Evolutionary conservation across 2,888 invertebrate genomes (phyloP), one percentile per base, ranked within the genome.

Genomic region (Drosophila dives): DNA sequence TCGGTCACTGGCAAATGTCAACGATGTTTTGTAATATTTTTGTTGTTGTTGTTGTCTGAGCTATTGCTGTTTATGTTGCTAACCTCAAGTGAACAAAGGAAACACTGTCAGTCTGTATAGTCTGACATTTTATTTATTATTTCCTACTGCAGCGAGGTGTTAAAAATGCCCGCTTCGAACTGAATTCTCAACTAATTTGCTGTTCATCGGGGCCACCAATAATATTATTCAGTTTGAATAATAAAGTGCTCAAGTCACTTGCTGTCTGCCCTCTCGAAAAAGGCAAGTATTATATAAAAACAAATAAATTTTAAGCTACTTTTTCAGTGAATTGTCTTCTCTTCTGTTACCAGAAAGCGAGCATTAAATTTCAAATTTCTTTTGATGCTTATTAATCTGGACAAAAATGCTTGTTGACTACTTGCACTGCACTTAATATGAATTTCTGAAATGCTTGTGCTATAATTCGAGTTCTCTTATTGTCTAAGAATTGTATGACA

Each of bases 1-100:
- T 85, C 70, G 83, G 81, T 77, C 42, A 66, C 81, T 83, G 88
- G 75, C 81, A 83, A 88, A 86, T 88, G 85, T 88, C 88, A 87
- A 71, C 88, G 70, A 64, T 72, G 64, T 69, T 78, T 80, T 77
- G 64, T 75, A 72, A 72, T 78, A 64, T 63, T 63, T 64, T 65
- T 76, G 66, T 53, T 66, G 66, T 48, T 62, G 33, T 32, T 56
- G 36, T 20, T 20, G 66, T 64, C 45, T 48, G 55, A 15, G 54
- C 29, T 34, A 11, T 34, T 50, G n/a, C 23, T 48, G 36, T 32
- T 55, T 53, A 34, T 71, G 72, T 61, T 63, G 62, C 40, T 34
- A 36, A 33, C 50, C 56, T 64, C 67, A 70, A 72, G 65, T 53
- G 63, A 51, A 63, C 59, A 45, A 40, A 71, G 68, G 53, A 76